These are phyloP conservation scores for Nemopilema nomurai DNA, from an alignment of 30 jellyfish, hydroid and myxozoan genomes.

Conservation along the genomic window DNA sequence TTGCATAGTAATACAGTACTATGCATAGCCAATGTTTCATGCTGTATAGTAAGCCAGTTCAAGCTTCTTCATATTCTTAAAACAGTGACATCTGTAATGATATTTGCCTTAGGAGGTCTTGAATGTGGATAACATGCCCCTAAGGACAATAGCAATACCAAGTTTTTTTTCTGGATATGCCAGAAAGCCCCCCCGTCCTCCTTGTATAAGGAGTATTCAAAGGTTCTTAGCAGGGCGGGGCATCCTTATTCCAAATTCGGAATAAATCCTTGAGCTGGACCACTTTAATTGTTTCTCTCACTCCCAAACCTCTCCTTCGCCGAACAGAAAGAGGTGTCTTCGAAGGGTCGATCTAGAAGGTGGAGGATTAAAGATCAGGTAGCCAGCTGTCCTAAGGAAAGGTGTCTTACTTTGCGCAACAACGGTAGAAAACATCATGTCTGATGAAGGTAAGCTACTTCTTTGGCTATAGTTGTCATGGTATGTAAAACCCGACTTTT, in stretches of 20 bases:
- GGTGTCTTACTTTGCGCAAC: background rate
- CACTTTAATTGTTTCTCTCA: slow-evolving; percentile 43
- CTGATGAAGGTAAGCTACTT: slow-evolving; percentile 36
- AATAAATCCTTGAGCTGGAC: slow-evolving; percentile 30
- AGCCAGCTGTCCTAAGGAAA: slow-evolving; percentile 56
- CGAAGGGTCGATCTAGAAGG: slow-evolving; percentile 47
- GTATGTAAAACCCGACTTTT: background rate
- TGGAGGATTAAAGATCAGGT: slow-evolving; percentile 13
- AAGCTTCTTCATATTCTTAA: too few species aligned
- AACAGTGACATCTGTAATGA: background rate
- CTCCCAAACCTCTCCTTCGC: slow-evolving; percentile 70
- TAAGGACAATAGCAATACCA: background rate
- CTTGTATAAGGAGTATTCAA: slow-evolving; percentile 4
- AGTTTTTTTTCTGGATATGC: background rate
- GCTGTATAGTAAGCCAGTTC: background rate
- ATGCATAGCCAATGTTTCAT: too few species aligned
- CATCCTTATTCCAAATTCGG: slow-evolving; percentile 73
- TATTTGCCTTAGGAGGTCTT: background rate
- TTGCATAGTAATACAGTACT: too few species aligned
- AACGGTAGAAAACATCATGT: slow-evolving; percentile 32
- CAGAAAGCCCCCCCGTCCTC: slow-evolving; percentile 48
- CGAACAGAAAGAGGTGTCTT: slow-evolving; percentile 19
- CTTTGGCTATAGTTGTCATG: background rate
- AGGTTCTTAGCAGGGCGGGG: slow-evolving; percentile 73
- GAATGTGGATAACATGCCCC: background rate